Evolutionary conservation across 1,140 invertebrate genomes (phyloP).

Genomic region (Hyles vespertilio): DNA sequence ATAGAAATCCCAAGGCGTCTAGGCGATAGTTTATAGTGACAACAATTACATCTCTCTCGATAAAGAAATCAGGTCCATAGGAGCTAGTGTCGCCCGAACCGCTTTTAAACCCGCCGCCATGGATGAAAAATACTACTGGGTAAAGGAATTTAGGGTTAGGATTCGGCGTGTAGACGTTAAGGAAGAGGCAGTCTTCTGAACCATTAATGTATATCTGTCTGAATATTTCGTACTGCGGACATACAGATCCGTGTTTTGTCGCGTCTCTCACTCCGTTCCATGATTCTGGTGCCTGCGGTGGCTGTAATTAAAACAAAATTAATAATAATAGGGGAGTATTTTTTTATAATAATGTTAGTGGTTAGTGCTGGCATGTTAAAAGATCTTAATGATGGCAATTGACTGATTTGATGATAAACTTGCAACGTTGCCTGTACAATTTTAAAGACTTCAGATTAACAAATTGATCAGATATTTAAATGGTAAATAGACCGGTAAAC

Average conservation of each 20-base stretch:
- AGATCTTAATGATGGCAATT: too few species aligned
- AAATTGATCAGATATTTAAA: too few species aligned
- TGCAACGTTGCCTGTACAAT: too few species aligned
- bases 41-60: conserved; percentile 78
- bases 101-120: conserved; percentile 78
- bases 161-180: conserved; percentile 78
- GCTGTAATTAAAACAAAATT: too few species aligned
- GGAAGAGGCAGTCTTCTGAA: conserved; percentile 77
- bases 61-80: conserved; percentile 79
- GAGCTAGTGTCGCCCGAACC: conserved; percentile 74
- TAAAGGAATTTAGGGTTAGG: conserved; percentile 28
- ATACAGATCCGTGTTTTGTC: conserved; percentile 18
- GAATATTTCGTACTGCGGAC: conserved; percentile 45
- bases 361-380: too few species aligned
- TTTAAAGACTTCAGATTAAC: too few species aligned
- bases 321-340: too few species aligned
- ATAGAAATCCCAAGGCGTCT: conserved; percentile 46
- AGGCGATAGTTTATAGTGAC: conserved; percentile 63
- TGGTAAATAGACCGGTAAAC: too few species aligned
- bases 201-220: conserved; percentile 41
- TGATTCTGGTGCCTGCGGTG: conserved; percentile 23
- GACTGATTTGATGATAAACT: too few species aligned
- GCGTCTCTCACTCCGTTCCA: conserved; percentile 23
- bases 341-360: too few species aligned
- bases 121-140: conserved; percentile 60